These are phyloP conservation scores for Cyanocitta stelleri DNA, from an alignment of 2,113 vertebrate species.

Conservation along the genomic window DNA sequence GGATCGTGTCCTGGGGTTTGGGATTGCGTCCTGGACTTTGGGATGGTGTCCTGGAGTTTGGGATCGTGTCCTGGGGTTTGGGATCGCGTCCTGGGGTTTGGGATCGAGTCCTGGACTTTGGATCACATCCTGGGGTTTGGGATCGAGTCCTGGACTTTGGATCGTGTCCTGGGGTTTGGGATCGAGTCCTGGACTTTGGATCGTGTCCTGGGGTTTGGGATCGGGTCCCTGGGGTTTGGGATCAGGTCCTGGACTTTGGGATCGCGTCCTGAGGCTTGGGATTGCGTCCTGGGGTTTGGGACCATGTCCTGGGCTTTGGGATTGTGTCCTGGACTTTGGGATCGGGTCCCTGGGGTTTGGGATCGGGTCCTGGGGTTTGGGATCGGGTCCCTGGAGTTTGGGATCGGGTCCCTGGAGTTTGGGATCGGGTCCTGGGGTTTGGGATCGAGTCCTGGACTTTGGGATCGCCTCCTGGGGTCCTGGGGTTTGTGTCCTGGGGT, in stretches of 20 bases:
- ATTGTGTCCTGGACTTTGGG: neutral
- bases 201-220: accelerated
- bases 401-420: neutral
- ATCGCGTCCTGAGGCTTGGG: no score
- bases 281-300: no score
- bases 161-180: neutral
- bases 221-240: neutral
- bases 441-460: no score
- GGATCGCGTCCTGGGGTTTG: neutral
- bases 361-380: neutral
- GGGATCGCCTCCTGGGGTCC: no score
- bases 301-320: neutral
- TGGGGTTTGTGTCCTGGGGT: no score
- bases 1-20: neutral
- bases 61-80: neutral
- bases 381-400: no score
- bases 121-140: accelerated
- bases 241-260: neutral
- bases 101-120: accelerated
- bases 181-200: accelerated
- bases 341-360: no score
- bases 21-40: neutral
- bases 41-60: no score
- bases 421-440: accelerated
- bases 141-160: accelerated